A percentile compares a stretch with the other conserved stretches of the same genome.
Evolutionary conservation across 2,888 invertebrate genomes (phyloP).

Genomic region (Penaeus monodon): DNA sequence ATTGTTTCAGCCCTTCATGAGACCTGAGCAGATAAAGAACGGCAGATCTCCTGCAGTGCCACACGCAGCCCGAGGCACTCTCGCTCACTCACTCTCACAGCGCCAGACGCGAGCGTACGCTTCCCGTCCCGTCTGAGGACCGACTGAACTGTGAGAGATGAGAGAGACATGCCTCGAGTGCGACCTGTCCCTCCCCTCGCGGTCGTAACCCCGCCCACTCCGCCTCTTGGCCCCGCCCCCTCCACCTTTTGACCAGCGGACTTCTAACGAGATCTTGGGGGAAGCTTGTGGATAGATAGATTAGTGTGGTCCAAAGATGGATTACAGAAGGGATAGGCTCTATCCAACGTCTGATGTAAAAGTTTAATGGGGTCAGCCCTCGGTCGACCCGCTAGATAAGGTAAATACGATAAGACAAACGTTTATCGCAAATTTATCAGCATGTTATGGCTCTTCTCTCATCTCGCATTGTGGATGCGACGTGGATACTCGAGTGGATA

Average conservation of each 20-base stretch:
- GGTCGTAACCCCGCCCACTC: slow-evolving; percentile 33
- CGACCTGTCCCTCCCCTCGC: slow-evolving; percentile 16
- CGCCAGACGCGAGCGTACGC: slow-evolving; percentile 7
- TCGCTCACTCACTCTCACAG: too few relatives aligned
- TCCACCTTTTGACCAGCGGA: slow-evolving; percentile 36
- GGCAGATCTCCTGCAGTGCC: too few relatives aligned
- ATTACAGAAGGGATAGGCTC: slow-evolving; percentile 28
- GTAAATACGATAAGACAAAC: too few relatives aligned
- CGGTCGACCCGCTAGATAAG: too few relatives aligned
- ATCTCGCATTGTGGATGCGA: too few relatives aligned
- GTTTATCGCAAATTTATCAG: too few relatives aligned
- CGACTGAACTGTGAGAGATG: slow-evolving; percentile 33
- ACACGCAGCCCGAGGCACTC: too few relatives aligned
- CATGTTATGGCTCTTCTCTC: too few relatives aligned
- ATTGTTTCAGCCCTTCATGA: too few relatives aligned
- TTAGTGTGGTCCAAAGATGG: slow-evolving; percentile 36
- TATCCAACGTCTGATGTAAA: not conserved
- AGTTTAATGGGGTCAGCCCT: not conserved
- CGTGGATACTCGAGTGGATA: too few relatives aligned
- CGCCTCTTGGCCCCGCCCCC: slow-evolving; percentile 28
- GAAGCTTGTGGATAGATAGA: slow-evolving; percentile 44
- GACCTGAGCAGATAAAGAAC: too few relatives aligned
- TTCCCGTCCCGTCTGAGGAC: slow-evolving; percentile 37
- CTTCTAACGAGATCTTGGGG: slow-evolving; percentile 36
- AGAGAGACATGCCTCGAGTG: slow-evolving; percentile 20